Conservation (phyloP, 37 sponge, comb jelly and placozoan species). For the Aplysina aerophoba region DNA sequence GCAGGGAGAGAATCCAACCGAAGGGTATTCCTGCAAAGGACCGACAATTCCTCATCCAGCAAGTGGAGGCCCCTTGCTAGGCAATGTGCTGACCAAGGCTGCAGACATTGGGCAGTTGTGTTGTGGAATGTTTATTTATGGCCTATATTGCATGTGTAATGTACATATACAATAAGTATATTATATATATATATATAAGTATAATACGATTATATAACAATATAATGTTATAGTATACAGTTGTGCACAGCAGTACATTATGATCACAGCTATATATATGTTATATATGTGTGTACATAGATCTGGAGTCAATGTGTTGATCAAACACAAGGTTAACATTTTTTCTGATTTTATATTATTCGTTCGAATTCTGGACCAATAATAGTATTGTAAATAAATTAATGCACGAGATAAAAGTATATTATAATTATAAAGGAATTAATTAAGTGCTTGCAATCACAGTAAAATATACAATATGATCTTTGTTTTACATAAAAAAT, state of each 20-base stretch:
- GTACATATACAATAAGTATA: neutral
- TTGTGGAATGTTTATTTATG: no score
- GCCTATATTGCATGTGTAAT: neutral
- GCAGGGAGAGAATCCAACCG: constrained; percentile 56
- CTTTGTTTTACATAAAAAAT: no score
- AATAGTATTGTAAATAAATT: no score
- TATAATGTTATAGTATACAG: neutral
- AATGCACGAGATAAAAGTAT: no score
- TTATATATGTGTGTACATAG: neutral
- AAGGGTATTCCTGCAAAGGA: constrained; percentile 33
- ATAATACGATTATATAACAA: neutral
- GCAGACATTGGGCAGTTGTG: no score
- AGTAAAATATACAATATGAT: no score
- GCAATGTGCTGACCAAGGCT: no score
- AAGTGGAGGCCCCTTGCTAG: constrained; percentile 27
- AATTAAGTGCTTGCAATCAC: no score
- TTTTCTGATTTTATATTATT: neutral
- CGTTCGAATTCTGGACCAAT: no score
- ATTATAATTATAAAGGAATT: no score
- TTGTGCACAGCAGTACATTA: neutral
- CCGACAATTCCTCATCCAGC: constrained; percentile 15
- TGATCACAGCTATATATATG: neutral
- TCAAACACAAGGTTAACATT: neutral
- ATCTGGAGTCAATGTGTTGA: neutral
- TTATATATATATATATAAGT: neutral